phyloP scores from a whole-genome alignment of 2,113 vertebrate species.

The Odocoileus virginianus region DNA sequence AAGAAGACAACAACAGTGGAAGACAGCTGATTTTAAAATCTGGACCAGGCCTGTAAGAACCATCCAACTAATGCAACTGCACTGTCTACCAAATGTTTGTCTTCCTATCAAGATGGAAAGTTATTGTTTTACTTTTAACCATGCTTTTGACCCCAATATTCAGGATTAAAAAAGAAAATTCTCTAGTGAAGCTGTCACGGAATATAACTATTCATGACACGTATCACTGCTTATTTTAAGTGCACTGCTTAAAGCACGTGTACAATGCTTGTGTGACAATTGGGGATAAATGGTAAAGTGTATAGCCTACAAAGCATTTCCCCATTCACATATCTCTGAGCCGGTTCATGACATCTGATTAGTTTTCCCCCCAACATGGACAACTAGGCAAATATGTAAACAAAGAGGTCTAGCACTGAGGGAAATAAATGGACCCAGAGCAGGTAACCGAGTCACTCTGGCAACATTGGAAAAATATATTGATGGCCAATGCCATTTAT shows the following conservation, averaged over 20 bases:
- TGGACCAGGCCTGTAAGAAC: not conserved
- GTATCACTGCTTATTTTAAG: not conserved
- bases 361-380: not conserved
- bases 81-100: not conserved
- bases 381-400: not conserved
- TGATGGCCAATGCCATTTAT: not conserved
- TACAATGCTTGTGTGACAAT: not conserved
- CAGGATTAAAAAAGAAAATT: not conserved
- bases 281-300: not conserved
- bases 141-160: not conserved
- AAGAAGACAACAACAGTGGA: not conserved
- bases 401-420: not conserved
- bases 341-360: not conserved
- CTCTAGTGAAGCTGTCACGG: not conserved
- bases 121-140: not conserved
- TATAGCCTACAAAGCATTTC: not conserved
- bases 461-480: not conserved
- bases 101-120: not conserved
- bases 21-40: not conserved
- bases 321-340: not conserved
- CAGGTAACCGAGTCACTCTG: not conserved
- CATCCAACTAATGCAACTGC: not conserved
- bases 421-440: not conserved
- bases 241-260: not conserved
- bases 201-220: not conserved